Conservation (phyloP, 1,140 invertebrate species). For the Riptortus pedestris region DNA sequence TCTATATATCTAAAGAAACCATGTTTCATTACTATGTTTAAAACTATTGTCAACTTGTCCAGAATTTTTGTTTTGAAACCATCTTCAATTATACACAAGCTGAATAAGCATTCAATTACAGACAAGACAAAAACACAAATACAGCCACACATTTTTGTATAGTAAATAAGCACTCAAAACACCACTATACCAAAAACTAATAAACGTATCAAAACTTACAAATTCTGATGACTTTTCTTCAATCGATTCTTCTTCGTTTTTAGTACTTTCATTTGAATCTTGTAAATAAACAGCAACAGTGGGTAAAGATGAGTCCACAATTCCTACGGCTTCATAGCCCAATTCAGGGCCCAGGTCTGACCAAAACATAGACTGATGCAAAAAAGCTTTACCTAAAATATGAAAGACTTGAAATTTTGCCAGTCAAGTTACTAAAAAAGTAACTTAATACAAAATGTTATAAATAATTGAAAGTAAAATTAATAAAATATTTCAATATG, state of each 20-base stretch:
- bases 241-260: background rate
- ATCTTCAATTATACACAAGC: background rate
- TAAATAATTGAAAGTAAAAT: no score
- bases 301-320: conserved; percentile 75
- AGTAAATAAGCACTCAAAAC: no score
- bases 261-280: conserved; percentile 35
- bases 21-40: no score
- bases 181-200: no score
- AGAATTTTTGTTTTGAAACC: no score
- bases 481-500: no score
- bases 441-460: no score
- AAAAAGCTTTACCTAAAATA: conserved; percentile 42
- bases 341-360: conserved; percentile 88
- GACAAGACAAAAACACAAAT: background rate
- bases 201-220: no score
- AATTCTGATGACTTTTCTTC: background rate
- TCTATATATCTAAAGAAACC: no score
- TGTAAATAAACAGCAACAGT: conserved; percentile 75
- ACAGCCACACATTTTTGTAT: background rate
- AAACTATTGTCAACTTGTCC: no score
- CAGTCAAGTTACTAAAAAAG: no score
- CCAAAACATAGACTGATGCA: conserved; percentile 92
- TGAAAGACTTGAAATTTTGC: no score
- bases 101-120: background rate
- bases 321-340: conserved; percentile 86